Evolutionary conservation across 2,113 vertebrate genomes (phyloP), one percentile per base, ranked within the genome.

Genomic region (Anser cygnoides): DNA sequence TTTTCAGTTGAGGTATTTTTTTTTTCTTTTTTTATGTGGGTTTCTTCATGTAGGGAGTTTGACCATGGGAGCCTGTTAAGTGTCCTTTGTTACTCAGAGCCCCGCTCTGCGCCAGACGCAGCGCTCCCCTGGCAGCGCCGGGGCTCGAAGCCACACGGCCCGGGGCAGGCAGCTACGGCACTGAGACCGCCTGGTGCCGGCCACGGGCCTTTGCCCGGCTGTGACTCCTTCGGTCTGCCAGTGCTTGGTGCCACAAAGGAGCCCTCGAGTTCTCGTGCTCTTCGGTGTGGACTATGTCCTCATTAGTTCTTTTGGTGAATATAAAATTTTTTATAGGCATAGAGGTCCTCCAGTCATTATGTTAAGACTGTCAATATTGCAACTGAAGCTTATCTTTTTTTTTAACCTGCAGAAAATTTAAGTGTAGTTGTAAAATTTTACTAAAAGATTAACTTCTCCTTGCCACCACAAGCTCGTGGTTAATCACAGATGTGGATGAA

Each of bases 41-140:
- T 92, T 95, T 52, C 84, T 95, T 91, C 74, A 29, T 61, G 43
- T 74, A 79, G 70, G 9, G 81, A 84, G 54, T 92, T 91, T 85
- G 93, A 76, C 89, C 81, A 6, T 21, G 82, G 95, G 93, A 97
- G 95, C 95, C 92, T 90, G 97, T 67, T 33, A 86, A 96, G 96
- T 96, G 95, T 92, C 95, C 94, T 93, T 96, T 14, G 39, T 78
- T 61, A 66, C 76, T 13, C 17, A 28, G 73, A 91, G 79, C 72
- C 74, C 58, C 16, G 9, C 44, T 20, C 31, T 1, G 21, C 43
- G 13, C 29, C 62, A 35, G 54, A 23, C 0, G 8, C 37, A 11
- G 52, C 1, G 2, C 29, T 84, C 46, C 29, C 54, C 41, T 7
- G 65, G 35, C 4, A 76, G 61, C 0, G 0, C 65, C 37, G 1